Evolutionary conservation across 2,888 invertebrate genomes (phyloP).

Genomic region (Tenthredo amoena): DNA sequence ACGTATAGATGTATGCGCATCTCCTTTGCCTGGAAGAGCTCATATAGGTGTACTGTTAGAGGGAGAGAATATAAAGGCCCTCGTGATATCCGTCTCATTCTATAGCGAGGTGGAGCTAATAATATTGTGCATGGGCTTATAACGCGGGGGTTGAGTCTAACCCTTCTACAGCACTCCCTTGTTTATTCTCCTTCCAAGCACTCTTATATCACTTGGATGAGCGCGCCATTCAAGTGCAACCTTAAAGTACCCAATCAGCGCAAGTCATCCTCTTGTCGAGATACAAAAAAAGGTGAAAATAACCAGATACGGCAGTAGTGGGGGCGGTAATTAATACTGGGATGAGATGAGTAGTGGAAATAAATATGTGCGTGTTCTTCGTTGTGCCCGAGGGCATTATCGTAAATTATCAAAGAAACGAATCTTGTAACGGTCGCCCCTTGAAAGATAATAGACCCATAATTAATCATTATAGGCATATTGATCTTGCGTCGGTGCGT

Average conservation of each 20-base stretch:
- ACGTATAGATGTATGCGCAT: background rate
- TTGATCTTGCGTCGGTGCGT: background rate
- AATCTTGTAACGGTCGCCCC: background rate
- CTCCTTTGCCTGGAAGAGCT: background rate
- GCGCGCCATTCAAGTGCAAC: background rate
- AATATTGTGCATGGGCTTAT: background rate
- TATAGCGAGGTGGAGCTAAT: background rate
- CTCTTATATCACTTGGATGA: background rate
- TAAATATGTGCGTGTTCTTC: background rate
- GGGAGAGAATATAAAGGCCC: background rate
- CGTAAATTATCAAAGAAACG: background rate
- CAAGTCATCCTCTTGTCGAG: slow-evolving; percentile 4
- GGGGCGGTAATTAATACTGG: background rate
- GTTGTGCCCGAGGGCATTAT: background rate
- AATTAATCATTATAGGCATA: background rate
- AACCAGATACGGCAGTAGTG: background rate
- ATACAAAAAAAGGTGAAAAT: slow-evolving; percentile 10
- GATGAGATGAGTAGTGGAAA: background rate
- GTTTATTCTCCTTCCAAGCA: background rate
- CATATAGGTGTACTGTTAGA: background rate
- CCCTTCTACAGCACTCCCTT: background rate
- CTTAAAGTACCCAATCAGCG: slow-evolving; percentile 6
- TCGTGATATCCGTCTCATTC: background rate
- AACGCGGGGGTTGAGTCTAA: background rate
- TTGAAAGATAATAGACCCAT: background rate